phyloP scores from a whole-genome alignment of 1,140 invertebrate species.

The Bombus vancouverensis region DNA sequence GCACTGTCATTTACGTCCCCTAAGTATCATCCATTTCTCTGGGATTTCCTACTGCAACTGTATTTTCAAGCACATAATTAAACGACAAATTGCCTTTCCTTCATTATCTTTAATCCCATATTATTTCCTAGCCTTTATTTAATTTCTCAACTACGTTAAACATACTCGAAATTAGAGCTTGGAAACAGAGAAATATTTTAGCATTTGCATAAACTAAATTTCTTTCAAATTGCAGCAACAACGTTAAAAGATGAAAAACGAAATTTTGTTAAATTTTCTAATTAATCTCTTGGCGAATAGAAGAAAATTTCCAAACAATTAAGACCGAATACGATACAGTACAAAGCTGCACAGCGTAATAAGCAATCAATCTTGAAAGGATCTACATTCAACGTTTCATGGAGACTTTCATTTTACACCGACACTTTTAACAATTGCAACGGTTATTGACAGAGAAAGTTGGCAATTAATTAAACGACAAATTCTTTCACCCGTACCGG shows the following conservation, averaged over 20 bases:
- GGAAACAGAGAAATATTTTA: background rate
- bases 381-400: background rate
- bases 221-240: too few relatives aligned
- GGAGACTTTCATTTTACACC: background rate
- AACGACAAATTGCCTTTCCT: background rate
- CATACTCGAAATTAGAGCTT: background rate
- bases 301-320: background rate
- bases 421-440: background rate
- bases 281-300: background rate
- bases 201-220: background rate
- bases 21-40: constrained; percentile 14
- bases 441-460: background rate
- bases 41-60: constrained; percentile 9
- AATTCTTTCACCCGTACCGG: background rate
- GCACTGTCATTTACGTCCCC: background rate
- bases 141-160: background rate
- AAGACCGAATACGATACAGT: too few relatives aligned
- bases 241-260: background rate
- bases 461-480: background rate
- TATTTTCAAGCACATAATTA: constrained; percentile 4
- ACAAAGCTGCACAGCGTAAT: too few relatives aligned
- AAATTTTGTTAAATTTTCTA: background rate
- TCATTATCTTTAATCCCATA: background rate
- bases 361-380: background rate
- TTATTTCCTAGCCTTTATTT: background rate